Evolutionary conservation across 1,140 invertebrate genomes (phyloP).

Genomic region (Phymastichus coffea): DNA sequence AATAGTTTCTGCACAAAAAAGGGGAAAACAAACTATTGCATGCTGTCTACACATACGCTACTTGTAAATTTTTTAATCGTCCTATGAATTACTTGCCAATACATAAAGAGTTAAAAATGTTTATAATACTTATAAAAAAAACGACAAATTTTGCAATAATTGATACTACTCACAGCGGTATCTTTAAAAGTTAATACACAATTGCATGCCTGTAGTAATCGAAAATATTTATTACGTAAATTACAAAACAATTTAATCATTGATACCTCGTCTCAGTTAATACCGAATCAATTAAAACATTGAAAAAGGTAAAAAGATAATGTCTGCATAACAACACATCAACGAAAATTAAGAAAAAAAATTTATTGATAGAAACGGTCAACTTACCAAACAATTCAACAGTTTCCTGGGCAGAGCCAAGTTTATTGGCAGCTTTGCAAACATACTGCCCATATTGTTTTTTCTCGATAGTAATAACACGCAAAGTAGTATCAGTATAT

Average conservation of each 20-base stretch:
- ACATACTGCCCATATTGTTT: constrained; percentile 83
- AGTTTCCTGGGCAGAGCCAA: constrained; percentile 74
- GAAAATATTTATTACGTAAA: too few species aligned
- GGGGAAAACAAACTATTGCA: constrained; percentile 49
- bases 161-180: too few species aligned
- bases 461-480: constrained; percentile 89
- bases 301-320: neutral
- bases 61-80: neutral
- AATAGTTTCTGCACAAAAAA: constrained; percentile 73
- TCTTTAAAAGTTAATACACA: constrained; percentile 39
- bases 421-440: constrained; percentile 84
- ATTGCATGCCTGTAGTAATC: constrained; percentile 50
- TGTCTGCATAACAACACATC: neutral
- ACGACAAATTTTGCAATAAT: too few species aligned
- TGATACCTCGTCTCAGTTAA: too few species aligned
- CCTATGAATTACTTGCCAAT: neutral
- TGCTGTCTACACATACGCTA: constrained; percentile 40
- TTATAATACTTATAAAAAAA: neutral
- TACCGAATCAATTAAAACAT: constrained; percentile 31
- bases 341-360: constrained; percentile 6
- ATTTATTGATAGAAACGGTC: constrained; percentile 9
- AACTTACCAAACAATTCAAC: constrained; percentile 82
- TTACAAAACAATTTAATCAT: too few species aligned
- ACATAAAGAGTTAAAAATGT: neutral
- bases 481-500: constrained; percentile 84